Conservation (phyloP, 1,140 invertebrate genomes). For the Ceratosolen solmsi region DNA sequence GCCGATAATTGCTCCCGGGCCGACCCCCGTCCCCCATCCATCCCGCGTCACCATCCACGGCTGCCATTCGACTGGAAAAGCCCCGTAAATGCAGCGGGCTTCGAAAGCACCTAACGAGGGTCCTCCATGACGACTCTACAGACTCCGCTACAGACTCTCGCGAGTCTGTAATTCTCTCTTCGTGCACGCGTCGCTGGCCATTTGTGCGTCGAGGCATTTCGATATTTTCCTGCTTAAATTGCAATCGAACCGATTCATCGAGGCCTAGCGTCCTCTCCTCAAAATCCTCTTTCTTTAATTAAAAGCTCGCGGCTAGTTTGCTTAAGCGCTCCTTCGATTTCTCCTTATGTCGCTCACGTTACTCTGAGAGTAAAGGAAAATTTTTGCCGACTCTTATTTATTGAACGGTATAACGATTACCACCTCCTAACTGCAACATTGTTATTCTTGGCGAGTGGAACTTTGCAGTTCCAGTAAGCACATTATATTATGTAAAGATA, state of each 20-base stretch:
- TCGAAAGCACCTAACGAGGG: background rate
- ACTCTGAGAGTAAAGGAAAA: background rate
- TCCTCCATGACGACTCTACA: conserved; percentile 27
- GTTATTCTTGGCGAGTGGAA: background rate
- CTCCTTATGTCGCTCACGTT: background rate
- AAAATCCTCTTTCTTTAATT: background rate
- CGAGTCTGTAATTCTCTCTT: background rate
- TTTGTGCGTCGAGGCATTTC: background rate
- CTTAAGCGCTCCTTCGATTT: no score
- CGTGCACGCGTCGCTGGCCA: background rate
- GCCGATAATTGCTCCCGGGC: conserved; percentile 6
- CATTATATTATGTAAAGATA: conserved; percentile 32
- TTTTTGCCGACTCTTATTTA: background rate
- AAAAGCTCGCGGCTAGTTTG: no score
- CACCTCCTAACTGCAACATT: background rate
- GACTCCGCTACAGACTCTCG: background rate
- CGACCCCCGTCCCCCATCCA: no score
- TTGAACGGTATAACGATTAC: background rate
- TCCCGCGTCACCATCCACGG: background rate
- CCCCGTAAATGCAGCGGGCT: background rate
- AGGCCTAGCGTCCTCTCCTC: no score
- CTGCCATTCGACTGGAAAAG: no score
- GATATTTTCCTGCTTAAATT: background rate
- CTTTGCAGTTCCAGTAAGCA: background rate
- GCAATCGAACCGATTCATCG: background rate